A percentile compares a stretch with the other conserved stretches of the same genome.
phyloP scores from a whole-genome alignment of 1,140 invertebrate species.

The Drosophila hydei region DNA sequence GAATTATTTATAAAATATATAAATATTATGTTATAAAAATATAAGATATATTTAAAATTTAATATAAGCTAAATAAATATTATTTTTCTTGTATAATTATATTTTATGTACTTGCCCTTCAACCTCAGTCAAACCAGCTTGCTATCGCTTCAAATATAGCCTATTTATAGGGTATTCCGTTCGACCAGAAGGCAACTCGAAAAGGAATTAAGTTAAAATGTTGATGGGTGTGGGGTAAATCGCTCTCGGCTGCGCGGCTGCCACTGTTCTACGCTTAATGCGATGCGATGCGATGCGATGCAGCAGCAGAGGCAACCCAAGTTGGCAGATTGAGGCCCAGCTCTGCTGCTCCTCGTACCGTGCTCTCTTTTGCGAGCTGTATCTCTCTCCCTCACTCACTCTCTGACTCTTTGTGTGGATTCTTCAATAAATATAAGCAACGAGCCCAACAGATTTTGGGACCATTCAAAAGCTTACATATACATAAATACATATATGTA shows the following conservation, averaged over 20 bases:
- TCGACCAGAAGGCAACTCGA: constrained; percentile 52
- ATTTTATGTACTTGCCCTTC: no score
- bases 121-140: no score
- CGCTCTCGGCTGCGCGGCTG: constrained; percentile 76
- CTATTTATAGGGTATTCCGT: constrained; percentile 25
- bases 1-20: no score
- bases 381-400: not conserved
- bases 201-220: constrained; percentile 80
- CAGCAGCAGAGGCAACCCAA: constrained; percentile 31
- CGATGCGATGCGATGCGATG: constrained; percentile 47
- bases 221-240: constrained; percentile 78
- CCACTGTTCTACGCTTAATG: constrained; percentile 83
- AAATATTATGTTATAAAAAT: no score
- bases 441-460: constrained; percentile 57
- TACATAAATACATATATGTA: constrained; percentile 3
- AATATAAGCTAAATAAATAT: no score
- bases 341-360: not conserved
- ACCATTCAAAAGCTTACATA: constrained; percentile 40
- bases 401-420: constrained; percentile 1
- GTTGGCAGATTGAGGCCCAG: constrained; percentile 20
- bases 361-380: no score
- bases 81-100: no score
- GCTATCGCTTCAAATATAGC: constrained; percentile 43
- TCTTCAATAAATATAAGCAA: constrained; percentile 73
- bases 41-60: no score